These are phyloP conservation scores for Sander vitreus DNA, from an alignment of 2,113 vertebrate genomes.

Conservation along the genomic window DNA sequence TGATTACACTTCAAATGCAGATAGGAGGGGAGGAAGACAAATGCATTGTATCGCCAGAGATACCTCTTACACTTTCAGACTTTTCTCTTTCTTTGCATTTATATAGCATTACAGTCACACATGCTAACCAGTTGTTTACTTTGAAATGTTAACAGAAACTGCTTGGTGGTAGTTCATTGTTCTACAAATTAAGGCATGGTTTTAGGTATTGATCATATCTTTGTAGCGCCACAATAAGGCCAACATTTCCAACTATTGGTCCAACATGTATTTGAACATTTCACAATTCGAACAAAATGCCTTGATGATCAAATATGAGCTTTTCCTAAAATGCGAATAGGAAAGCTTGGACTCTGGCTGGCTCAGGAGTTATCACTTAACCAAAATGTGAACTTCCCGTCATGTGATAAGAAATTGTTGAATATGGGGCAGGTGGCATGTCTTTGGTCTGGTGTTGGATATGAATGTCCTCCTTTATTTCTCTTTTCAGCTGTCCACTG, in stretches of 20 bases:
- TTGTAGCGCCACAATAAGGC: background rate
- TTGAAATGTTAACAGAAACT: background rate
- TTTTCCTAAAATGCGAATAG: too few relatives aligned
- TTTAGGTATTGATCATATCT: background rate
- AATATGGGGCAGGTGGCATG: too few relatives aligned
- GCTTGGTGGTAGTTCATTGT: background rate
- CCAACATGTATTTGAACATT: background rate
- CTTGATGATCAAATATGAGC: background rate
- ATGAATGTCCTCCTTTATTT: too few relatives aligned
- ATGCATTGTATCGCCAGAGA: background rate
- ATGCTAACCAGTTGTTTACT: background rate
- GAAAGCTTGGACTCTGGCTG: too few relatives aligned
- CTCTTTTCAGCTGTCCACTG: too few relatives aligned
- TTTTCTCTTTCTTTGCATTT: background rate
- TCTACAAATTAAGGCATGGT: background rate
- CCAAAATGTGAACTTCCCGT: too few relatives aligned
- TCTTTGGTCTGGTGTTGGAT: too few relatives aligned
- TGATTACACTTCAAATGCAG: constrained; percentile 88
- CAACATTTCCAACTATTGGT: background rate
- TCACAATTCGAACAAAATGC: too few relatives aligned
- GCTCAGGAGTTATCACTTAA: too few relatives aligned
- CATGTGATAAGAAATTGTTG: too few relatives aligned
- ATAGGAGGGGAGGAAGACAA: constrained; percentile 77
- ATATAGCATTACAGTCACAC: background rate
- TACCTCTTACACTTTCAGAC: constrained; percentile 38